Conservation (phyloP, 2,113 vertebrate species). For the Gavialis gangeticus region DNA sequence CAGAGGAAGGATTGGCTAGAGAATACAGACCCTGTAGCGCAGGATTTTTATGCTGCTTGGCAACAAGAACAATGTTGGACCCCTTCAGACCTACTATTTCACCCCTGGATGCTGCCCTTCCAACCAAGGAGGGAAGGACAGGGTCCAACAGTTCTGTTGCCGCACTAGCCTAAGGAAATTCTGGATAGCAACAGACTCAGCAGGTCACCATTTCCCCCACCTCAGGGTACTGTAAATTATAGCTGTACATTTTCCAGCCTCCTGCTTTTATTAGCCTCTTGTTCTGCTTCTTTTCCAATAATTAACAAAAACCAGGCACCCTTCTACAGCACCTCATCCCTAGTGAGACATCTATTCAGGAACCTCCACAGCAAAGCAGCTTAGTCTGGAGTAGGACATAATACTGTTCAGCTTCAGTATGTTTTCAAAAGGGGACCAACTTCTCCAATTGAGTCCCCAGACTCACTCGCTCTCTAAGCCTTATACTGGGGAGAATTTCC, state of each 20-base stretch:
- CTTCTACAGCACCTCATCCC: background rate
- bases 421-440: background rate
- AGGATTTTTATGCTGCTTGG: constrained; percentile 50
- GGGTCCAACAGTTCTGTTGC: background rate
- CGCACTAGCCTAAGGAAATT: background rate
- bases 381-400: background rate
- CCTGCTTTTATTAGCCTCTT: background rate
- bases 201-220: background rate
- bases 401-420: background rate
- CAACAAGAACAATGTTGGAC: constrained; percentile 18
- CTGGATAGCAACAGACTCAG: background rate
- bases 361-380: background rate
- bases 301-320: background rate
- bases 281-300: background rate
- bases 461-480: background rate
- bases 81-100: background rate
- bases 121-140: background rate
- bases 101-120: background rate
- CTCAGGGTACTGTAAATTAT: background rate
- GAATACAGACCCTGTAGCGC: constrained; percentile 25
- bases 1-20: background rate
- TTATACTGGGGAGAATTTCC: background rate
- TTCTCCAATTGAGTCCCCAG: too few species aligned
- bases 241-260: background rate
- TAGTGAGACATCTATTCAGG: background rate